These are phyloP conservation scores for Ictalurus furcatus DNA, from an alignment of 2,113 vertebrate species.

Conservation along the genomic window DNA sequence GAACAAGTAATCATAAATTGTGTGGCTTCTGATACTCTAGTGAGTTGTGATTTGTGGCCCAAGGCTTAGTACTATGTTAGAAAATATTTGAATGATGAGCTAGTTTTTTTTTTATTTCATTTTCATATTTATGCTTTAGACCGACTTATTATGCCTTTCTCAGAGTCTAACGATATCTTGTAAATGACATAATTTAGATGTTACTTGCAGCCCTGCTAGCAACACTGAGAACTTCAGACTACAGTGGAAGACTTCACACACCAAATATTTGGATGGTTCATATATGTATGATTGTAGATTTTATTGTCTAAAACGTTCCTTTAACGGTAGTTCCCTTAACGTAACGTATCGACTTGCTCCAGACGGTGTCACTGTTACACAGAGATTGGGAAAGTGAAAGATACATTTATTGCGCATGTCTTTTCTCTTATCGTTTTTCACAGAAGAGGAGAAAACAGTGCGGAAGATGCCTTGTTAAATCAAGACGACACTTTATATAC, in stretches of 20 bases:
- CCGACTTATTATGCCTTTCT: background rate
- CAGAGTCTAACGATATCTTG: background rate
- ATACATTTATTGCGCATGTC: constrained; percentile 8
- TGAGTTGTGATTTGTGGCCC: background rate
- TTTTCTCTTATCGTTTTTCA: background rate
- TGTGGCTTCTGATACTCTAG: background rate
- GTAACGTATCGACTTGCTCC: background rate
- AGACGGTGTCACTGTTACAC: constrained; percentile 50
- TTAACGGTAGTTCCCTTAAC: background rate
- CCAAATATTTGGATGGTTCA: background rate
- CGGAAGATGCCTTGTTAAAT: background rate
- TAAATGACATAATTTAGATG: background rate
- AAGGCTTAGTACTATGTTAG: background rate
- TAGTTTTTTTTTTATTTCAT: no score
- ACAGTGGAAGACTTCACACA: background rate
- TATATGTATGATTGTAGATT: background rate
- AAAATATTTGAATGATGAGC: background rate
- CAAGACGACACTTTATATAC: background rate
- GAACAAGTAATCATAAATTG: background rate
- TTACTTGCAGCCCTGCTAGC: background rate
- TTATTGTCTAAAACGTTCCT: background rate
- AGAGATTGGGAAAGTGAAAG: background rate
- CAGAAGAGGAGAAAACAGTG: background rate
- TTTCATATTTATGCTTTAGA: background rate
- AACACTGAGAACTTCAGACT: background rate